Conservation (phyloP, 2,113 vertebrate species). For the Vulpes lagopus region DNA sequence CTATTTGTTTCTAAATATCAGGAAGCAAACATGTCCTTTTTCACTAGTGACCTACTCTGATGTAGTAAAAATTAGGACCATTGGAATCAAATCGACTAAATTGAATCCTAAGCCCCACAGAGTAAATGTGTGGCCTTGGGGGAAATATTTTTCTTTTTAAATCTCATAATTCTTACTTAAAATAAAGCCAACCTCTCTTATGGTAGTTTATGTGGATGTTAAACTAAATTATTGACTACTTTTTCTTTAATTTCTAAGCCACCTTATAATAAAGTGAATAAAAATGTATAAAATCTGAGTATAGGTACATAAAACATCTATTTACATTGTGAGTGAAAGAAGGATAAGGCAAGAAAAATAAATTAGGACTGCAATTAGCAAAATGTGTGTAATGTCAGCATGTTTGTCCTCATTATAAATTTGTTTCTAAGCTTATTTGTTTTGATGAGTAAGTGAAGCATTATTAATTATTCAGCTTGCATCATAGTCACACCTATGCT, state of each 20-base stretch:
- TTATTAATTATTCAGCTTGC: not conserved
- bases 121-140: not conserved
- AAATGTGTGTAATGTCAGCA: not conserved
- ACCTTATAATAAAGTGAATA: not conserved
- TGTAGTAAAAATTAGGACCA: not conserved
- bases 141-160: not conserved
- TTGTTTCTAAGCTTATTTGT: not conserved
- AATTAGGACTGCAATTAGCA: not conserved
- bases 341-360: not conserved
- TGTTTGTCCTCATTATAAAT: not conserved
- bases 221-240: not conserved
- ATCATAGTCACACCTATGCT: not conserved
- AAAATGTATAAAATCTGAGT: not conserved
- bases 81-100: not conserved
- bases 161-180: not conserved
- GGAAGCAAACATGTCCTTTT: not conserved
- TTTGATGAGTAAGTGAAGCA: not conserved
- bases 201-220: not conserved
- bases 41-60: not conserved
- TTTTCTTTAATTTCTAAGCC: not conserved
- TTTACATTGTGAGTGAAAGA: not conserved
- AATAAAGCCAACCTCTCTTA: not conserved
- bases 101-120: not conserved
- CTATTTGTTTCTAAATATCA: not conserved
- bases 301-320: not conserved